Evolutionary conservation across 2,113 vertebrate genomes (phyloP).

Genomic region (Hippoglossus stenolepis): DNA sequence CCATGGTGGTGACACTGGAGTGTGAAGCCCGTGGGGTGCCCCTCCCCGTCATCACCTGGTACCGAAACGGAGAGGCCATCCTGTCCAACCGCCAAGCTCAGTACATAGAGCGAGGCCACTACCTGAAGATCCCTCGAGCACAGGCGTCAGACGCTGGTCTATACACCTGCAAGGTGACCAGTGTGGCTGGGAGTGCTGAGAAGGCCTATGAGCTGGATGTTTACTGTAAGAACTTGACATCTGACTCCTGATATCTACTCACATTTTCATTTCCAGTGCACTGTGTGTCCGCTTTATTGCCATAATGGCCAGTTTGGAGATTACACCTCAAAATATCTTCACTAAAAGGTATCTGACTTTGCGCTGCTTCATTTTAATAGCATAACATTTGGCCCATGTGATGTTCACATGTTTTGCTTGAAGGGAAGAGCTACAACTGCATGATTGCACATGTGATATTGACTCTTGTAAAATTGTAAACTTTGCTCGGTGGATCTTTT

Average conservation of each 20-base stretch:
- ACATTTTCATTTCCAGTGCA: background rate
- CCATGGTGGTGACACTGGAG: constrained; percentile 86
- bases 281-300: background rate
- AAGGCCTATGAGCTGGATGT: constrained; percentile 89
- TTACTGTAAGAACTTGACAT: constrained; percentile 84
- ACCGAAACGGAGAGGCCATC: constrained; percentile 84
- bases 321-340: no score
- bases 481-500: no score
- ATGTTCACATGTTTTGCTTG: no score
- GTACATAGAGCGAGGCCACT: constrained; percentile 89
- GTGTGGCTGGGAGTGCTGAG: constrained; percentile 86
- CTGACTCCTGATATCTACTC: background rate
- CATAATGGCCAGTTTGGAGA: no score
- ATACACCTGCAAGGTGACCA: constrained; percentile 88
- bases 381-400: no score
- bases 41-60: constrained; percentile 91
- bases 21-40: constrained; percentile 92
- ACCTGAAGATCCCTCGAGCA: constrained; percentile 88
- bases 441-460: no score
- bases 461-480: no score
- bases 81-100: constrained; percentile 84
- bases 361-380: no score
- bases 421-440: no score
- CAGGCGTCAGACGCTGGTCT: constrained; percentile 87
- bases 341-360: no score